Evolutionary conservation across 2,888 invertebrate genomes (phyloP).

Genomic region (Empis stercorea): DNA sequence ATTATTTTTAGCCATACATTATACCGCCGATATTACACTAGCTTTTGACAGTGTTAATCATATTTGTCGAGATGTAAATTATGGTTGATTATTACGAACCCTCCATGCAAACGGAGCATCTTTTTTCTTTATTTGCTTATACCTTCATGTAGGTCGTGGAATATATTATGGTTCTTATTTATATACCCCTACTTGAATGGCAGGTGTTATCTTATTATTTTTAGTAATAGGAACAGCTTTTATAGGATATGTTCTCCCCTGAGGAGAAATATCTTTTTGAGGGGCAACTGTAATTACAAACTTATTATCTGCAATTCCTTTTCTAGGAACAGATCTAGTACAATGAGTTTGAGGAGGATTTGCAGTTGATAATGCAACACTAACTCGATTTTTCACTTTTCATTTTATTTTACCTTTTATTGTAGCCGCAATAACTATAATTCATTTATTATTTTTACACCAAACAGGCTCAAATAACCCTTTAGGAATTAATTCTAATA

Average conservation of each 20-base stretch:
- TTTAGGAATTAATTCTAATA: slow-evolving; percentile 48
- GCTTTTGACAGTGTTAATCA: slow-evolving; percentile 55
- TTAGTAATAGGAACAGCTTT: slow-evolving; percentile 59
- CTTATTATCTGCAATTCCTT: slow-evolving; percentile 57
- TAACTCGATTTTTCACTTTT: slow-evolving; percentile 60
- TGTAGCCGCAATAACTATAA: slow-evolving; percentile 44
- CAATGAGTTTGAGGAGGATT: slow-evolving; percentile 67
- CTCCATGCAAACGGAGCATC: slow-evolving; percentile 60
- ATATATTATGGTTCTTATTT: slow-evolving; percentile 43
- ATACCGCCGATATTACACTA: slow-evolving; percentile 46
- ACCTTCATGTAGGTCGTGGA: slow-evolving; percentile 54
- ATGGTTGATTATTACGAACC: slow-evolving; percentile 52
- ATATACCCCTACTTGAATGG: slow-evolving; percentile 46
- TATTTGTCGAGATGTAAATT: slow-evolving; percentile 57
- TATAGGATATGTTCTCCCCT: slow-evolving; percentile 64
- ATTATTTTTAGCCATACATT: slow-evolving; percentile 57
- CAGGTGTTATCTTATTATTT: slow-evolving; percentile 53
- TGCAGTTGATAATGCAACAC: slow-evolving; percentile 56
- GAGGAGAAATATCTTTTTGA: slow-evolving; percentile 74
- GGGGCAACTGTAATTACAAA: slow-evolving; percentile 71
- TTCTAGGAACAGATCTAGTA: slow-evolving; percentile 48
- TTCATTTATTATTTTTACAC: slow-evolving; percentile 53
- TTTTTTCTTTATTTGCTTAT: slow-evolving; percentile 58
- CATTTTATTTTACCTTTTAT: slow-evolving; percentile 63
- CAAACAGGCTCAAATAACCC: slow-evolving; percentile 57